A percentile compares a stretch with the other conserved stretches of the same genome.
These are phyloP conservation scores for Thysanoteuthis rhombus DNA, from an alignment of 2,888 invertebrate genomes.

Conservation along the genomic window DNA sequence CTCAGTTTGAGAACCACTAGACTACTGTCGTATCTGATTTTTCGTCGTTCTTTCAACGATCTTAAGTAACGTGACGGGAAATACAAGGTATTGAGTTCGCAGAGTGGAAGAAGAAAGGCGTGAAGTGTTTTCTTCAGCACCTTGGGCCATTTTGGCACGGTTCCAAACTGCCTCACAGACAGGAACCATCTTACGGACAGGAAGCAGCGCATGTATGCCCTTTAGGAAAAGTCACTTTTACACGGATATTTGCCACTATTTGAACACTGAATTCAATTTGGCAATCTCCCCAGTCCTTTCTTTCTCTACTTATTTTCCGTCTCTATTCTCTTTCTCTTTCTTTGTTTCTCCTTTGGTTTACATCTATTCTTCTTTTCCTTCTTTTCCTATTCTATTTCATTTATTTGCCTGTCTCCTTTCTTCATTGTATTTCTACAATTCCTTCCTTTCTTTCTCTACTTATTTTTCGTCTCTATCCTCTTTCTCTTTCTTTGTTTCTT, in stretches of 20 bases:
- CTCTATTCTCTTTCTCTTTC: background rate
- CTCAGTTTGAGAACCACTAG: no score
- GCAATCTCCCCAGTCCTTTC: background rate
- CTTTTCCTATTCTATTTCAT: no score
- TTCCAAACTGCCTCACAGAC: background rate
- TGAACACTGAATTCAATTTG: background rate
- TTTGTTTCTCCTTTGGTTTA: no score
- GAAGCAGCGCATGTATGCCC: background rate
- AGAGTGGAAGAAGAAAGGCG: background rate
- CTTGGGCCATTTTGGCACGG: background rate
- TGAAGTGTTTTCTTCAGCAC: background rate
- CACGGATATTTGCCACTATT: background rate
- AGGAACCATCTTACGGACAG: slow-evolving; percentile 12
- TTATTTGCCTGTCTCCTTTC: no score
- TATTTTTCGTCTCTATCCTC: no score
- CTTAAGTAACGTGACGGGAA: slow-evolving; percentile 12
- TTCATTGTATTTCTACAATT: no score
- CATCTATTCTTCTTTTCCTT: no score
- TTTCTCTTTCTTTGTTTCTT: no score
- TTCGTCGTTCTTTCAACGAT: background rate
- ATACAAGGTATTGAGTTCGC: background rate
- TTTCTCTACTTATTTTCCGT: background rate
- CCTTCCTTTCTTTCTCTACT: no score
- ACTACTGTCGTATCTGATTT: background rate
- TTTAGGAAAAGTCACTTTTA: background rate